Evolutionary conservation across 2,888 invertebrate genomes (phyloP), one percentile per base, ranked within the genome.

Genomic region (Phortica okadai): DNA sequence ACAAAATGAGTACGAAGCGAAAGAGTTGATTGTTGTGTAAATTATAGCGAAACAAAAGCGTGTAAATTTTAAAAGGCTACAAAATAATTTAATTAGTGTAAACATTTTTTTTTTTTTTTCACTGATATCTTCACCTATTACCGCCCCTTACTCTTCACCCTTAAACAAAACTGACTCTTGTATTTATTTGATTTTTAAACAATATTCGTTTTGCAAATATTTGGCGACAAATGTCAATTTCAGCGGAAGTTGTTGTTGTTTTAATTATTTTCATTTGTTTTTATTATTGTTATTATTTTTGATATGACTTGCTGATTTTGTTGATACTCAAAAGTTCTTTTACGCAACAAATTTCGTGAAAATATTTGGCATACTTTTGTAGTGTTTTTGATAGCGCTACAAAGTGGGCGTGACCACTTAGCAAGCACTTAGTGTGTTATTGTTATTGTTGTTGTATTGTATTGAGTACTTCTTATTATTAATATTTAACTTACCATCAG

Each of bases 401-500:
- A 59, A 59, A 6, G 50, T 14, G 50, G 50, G 14, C 6, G 4
- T 59, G 25, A 6, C 6, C 8, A 25, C 10, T 62, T n/a, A 2
- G 16, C 7, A 21, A 21, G 62, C 62, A 25, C 62, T 62, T 62
- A 21, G 16, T 25, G 21, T 62, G 5, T 8, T 62, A 62, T 62
- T 10, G 4, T 62, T 62, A 62, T 62, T 25, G n/a, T 11, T 50
- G 21, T 11, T 62, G 10, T 59, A 8, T 62, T 62, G 6, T 50
- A 44, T 76, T 50, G 21, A n/a, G 73, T 50, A 62, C 45, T 45
- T 62, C 14, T n/a, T 33, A 6, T 50, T 41, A 44, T 75, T 25
- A 62, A 25, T 6, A 11, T 62, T 6, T 6, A 62, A 94, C 95
- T 94, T 91, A 95, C 95, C 95, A 95, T 95, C 95, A 95, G 95